phyloP scores from a whole-genome alignment of 2,888 invertebrate genomes.

The Campoletis raptor region DNA sequence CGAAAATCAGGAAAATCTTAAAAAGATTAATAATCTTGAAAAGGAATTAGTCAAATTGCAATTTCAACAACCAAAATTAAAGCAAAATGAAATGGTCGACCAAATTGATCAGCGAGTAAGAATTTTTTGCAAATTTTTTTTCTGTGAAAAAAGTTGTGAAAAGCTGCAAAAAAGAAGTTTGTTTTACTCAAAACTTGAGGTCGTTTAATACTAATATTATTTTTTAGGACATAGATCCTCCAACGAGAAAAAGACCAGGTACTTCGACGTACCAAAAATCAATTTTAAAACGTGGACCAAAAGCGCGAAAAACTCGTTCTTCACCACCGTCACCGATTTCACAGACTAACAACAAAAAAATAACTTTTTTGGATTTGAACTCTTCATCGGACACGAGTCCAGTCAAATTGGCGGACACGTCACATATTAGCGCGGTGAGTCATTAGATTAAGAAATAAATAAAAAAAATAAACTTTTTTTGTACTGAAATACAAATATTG shows the following conservation, averaged over 20 bases:
- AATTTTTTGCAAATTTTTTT: not conserved
- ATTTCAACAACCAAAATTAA: conserved; percentile 29
- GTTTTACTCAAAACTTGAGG: not conserved
- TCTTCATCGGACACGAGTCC: conserved; percentile 59
- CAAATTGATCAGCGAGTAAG: conserved; percentile 42
- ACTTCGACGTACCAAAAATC: conserved; percentile 50
- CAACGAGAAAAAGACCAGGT: conserved; percentile 5
- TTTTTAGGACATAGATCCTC: conserved; percentile 35
- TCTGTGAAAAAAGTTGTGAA: not conserved
- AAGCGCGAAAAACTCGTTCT: conserved; percentile 47
- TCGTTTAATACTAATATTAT: conserved; percentile 2
- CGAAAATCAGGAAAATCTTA: conserved; percentile 37
- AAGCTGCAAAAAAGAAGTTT: not conserved
- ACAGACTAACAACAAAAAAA: conserved; percentile 29
- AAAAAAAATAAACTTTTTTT: not conserved
- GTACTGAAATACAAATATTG: not conserved
- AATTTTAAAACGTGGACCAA: conserved; percentile 50
- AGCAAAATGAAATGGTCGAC: not conserved
- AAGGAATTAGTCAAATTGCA: conserved; percentile 56
- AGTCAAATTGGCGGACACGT: conserved; percentile 9
- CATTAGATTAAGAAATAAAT: not conserved
- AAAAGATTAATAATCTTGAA: conserved; percentile 58
- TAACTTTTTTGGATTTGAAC: conserved; percentile 46
- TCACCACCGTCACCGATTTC: conserved; percentile 48
- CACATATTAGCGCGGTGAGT: conserved; percentile 25